Evolutionary conservation across 2,113 vertebrate genomes (phyloP), one percentile per base, ranked within the genome.

Genomic region (Dinomys branickii): DNA sequence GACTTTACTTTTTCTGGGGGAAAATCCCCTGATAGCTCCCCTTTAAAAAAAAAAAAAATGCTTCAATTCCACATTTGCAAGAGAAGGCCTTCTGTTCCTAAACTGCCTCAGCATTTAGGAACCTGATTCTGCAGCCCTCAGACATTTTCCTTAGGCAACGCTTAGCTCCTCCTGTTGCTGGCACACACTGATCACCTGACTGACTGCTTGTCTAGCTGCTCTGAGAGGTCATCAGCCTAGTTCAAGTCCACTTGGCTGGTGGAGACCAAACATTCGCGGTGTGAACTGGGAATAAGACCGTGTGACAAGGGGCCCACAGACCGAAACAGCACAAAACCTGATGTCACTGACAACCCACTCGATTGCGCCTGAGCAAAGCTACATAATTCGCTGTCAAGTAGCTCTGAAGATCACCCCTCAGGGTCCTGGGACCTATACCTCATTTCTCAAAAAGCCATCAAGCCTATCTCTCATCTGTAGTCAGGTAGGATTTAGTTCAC

Each of bases 131-230:
- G 56, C 90, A 47, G 17, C 5, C n/a, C 83, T 69, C 47, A 67
- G 90, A 88, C 94, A 85, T 92, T 96, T 96, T 91, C 84, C 78
- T 85, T 56, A 63, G 89, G 63, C 88, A 88, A 89, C 44, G 50
- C 56, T 77, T 50, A 35, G 12, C 47, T 83, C 88, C 50, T 94
- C 88, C 89, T n/a, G n/a, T n/a, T n/a, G n/a, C n/a, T n/a, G n/a
- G 38, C 90, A 82, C 2, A 52, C 78, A 85, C 88, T 94, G 92
- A 83, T 97, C 97, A 94, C 96, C 90, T 96, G 97, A 97, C 87
- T 81, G 56, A 95, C 92, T 93, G 96, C 91, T 97, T 96, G 88
- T 89, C 96, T 94, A 87, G 90, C 92, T 93, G 94, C 96, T 92
- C 65, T 58, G 56, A 95, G 97, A 97, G 92, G 41, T 97, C 97